Base-by-base conservation (phyloP, 2,113 vertebrate genomes). In the Chlorocebus sabaeus region DNA sequence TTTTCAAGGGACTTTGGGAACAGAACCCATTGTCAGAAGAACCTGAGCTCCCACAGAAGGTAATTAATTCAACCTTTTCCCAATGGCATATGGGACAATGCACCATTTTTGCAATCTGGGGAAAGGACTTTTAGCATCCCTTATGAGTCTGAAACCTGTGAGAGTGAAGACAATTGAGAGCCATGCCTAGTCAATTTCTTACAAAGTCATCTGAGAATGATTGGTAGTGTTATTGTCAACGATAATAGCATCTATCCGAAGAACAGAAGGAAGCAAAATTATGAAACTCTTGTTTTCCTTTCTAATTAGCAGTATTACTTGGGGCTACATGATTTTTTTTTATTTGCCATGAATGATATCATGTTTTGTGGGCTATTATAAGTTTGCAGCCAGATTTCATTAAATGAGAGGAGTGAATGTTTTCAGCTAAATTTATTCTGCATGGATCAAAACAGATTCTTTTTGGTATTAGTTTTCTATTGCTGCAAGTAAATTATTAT, bases 271-370 rank as follows among this genome's bases (percentile, higher is more conserved):
- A 96, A 61, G 3, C 20, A 94, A 94, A 96, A 96, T 97, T 92
- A 93, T 89, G 70, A 98, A 92, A 93, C 68, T 95, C 45, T 95
- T 86, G 20, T 92, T 92, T 96, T 96, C 40, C 17, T 81, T 95
- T 97, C 79, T 86, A 96, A 96, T 95, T 97, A 97, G 88, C 90
- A 90, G 86, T 86, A 55, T 96, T 94, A 94, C 93, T 98, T 48
- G 45, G 25, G 88, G 72, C 72, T 85, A 73, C 57, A 52, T 90
- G 14, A 30, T 64, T 93, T 89, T 96, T 38, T 97, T 95, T 90
- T 25, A 89, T 96, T 96, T 94, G 45, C 48, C 35, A 48, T 95
- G 89, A 89, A 83, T 82, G 57, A 84, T 87, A 92, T 76, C 83
- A 84, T 79, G 25, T 67, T 96, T 95, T 96, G 55, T 88, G 72